These are phyloP conservation scores for Ovis canadensis DNA, from an alignment of 2,113 vertebrate genomes.

Conservation along the genomic window DNA sequence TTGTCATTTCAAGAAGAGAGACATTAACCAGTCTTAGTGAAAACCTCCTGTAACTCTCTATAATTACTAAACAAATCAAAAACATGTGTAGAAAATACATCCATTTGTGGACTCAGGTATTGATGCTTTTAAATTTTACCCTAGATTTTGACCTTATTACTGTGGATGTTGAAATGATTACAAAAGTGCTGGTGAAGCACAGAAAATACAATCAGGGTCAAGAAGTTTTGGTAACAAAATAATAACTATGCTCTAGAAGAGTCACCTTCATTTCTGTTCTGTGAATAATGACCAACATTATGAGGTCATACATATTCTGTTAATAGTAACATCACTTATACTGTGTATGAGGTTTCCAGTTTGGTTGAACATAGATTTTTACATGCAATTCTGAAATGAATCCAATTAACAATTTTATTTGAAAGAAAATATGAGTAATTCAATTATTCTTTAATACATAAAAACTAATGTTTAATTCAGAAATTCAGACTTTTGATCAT, in stretches of 20 bases:
- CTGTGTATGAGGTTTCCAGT: accelerated
- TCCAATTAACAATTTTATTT: not conserved
- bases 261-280: not conserved
- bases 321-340: not conserved
- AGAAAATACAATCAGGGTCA: not conserved
- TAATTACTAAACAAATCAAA: not conserved
- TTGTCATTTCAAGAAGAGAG: not conserved
- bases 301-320: not conserved
- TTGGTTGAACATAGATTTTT: not conserved
- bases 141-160: not conserved
- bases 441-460: not conserved
- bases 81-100: not conserved
- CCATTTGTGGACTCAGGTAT: not conserved
- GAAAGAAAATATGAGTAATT: not conserved
- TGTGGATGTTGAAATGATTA: not conserved
- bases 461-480: not conserved
- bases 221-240: not conserved
- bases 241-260: not conserved
- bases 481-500: not conserved
- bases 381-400: not conserved
- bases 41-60: not conserved
- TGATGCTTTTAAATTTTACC: not conserved
- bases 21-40: not conserved
- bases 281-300: not conserved
- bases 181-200: not conserved